Evolutionary conservation across 2,797 vertebrate genomes (phyloP).

Genomic region (Spinibarbus caldwelli): DNA sequence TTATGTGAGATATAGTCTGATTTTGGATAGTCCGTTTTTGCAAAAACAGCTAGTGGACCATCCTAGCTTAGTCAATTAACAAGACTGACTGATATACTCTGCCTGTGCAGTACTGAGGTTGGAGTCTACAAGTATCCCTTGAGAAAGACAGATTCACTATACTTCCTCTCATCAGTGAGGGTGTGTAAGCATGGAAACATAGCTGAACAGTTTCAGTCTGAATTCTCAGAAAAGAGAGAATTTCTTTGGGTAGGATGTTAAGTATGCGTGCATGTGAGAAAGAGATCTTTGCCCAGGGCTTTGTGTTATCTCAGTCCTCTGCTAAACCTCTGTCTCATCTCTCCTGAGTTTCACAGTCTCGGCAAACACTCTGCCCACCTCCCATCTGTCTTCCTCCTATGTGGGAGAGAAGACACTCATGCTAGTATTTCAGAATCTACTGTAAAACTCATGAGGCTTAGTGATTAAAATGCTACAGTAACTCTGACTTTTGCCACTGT

Average conservation of each 20-base stretch:
- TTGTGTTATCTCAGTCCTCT: conserved; percentile 39
- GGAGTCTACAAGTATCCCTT: neutral
- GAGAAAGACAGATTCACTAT: neutral
- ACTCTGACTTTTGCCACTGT: neutral
- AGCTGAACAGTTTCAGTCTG: neutral
- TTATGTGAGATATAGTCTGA: neutral
- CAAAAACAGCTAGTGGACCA: neutral
- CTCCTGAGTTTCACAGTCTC: conserved; percentile 26
- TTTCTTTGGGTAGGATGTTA: conserved; percentile 8
- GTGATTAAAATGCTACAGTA: conserved; percentile 3
- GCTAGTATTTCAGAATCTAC: conserved; percentile 17
- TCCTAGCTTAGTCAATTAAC: neutral
- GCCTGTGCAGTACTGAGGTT: neutral
- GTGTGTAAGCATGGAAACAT: neutral
- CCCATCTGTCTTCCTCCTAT: conserved; percentile 26
- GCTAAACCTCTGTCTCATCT: conserved; percentile 46
- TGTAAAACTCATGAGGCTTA: conserved; percentile 9
- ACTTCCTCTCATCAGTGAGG: neutral
- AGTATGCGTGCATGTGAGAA: conserved; percentile 6
- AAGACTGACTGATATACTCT: neutral
- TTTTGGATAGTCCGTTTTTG: too few relatives aligned
- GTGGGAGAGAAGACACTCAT: conserved; percentile 20
- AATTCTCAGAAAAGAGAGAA: too few relatives aligned
- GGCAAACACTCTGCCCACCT: conserved; percentile 25
- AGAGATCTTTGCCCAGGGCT: conserved; percentile 12